These are phyloP conservation scores for Charina bottae DNA, from an alignment of 2,113 vertebrate genomes.

Conservation along the genomic window DNA sequence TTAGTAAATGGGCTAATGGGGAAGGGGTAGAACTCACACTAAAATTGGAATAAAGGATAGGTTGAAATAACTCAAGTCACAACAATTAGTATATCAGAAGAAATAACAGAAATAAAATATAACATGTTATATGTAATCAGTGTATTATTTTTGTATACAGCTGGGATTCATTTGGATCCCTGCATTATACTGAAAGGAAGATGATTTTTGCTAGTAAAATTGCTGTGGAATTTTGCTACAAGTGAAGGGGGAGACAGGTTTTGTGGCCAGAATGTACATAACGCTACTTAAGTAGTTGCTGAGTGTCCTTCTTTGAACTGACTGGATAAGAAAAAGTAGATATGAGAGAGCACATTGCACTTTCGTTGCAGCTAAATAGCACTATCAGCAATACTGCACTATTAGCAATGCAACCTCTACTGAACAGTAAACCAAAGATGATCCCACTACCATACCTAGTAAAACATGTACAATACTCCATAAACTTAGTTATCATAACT, in stretches of 20 bases:
- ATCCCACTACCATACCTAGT: neutral
- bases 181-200: neutral
- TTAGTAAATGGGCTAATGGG: constrained; percentile 14
- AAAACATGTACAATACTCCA: neutral
- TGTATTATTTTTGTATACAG: neutral
- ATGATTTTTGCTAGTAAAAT: neutral
- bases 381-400: neutral
- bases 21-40: constrained; percentile 12
- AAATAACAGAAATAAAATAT: constrained; percentile 3
- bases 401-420: neutral
- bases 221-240: neutral
- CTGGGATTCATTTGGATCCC: neutral
- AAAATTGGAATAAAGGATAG: constrained; percentile 13
- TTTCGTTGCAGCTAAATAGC: neutral
- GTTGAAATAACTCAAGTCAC: neutral
- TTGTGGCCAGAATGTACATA: neutral
- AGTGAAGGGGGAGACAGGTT: neutral
- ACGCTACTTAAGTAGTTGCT: neutral
- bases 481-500: neutral
- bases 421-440: neutral
- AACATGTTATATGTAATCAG: neutral
- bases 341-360: neutral
- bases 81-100: neutral
- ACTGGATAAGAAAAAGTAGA: neutral
- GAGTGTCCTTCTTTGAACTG: neutral